These are phyloP conservation scores for Lytechinus variegatus DNA, from an alignment of 35 echinoderm and acorn worm species.

Conservation along the genomic window DNA sequence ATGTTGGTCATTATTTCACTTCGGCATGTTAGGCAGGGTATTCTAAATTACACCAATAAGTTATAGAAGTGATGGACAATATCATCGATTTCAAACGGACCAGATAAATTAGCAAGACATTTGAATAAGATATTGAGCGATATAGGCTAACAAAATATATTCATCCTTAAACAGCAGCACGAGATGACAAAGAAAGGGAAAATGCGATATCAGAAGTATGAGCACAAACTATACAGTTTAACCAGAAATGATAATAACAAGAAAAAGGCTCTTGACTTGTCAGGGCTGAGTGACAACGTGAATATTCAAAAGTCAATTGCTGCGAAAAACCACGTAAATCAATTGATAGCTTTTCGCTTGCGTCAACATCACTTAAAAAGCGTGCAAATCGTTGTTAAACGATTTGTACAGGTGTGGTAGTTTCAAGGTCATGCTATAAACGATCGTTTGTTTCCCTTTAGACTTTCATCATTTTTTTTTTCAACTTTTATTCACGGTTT, in stretches of 20 bases:
- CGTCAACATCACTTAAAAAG: conserved; percentile 12
- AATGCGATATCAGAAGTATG: too few relatives aligned
- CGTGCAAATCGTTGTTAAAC: conserved; percentile 18
- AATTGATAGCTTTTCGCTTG: conserved; percentile 6
- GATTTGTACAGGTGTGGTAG: not conserved
- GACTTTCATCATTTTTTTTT: not conserved
- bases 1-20: too few relatives aligned
- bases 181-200: too few relatives aligned
- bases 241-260: not conserved
- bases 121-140: too few relatives aligned
- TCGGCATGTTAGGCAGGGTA: too few relatives aligned
- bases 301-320: conserved; percentile 20
- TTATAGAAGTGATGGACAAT: too few relatives aligned
- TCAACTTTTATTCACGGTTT: not conserved
- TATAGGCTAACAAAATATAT: too few relatives aligned
- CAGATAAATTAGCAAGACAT: too few relatives aligned
- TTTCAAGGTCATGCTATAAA: not conserved
- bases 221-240: not conserved
- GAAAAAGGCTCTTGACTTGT: not conserved
- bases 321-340: conserved; percentile 2
- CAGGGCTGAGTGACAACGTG: not conserved
- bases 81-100: too few relatives aligned
- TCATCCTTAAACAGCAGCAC: too few relatives aligned
- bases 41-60: too few relatives aligned
- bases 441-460: conserved; percentile 2